Evolutionary conservation across 2,113 vertebrate species (phyloP).

Genomic region (Laterallus jamaicensis): DNA sequence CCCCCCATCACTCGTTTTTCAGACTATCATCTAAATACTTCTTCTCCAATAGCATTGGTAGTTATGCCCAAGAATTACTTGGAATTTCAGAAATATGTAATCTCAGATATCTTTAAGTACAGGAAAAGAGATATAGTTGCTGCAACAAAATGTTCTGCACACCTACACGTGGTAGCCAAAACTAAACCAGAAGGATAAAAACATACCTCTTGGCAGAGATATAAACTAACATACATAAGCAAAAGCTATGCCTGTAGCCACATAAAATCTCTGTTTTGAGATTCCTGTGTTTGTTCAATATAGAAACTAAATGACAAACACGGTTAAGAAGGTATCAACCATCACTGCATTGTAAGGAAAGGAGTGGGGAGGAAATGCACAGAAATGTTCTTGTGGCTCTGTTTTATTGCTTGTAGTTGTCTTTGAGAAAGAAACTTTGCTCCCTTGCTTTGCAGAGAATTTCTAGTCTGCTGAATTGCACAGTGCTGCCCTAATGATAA

Average conservation of each 20-base stretch:
- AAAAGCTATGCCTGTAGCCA: neutral
- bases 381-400: neutral
- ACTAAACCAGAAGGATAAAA: slow-evolving; percentile 35
- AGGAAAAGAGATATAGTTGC: neutral
- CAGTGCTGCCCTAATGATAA: neutral
- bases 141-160: neutral
- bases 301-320: neutral
- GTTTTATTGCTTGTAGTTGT: neutral
- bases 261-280: neutral
- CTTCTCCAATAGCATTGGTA: neutral
- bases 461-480: neutral
- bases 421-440: neutral
- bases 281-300: neutral
- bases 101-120: neutral
- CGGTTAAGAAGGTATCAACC: neutral
- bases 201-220: neutral
- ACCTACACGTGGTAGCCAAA: neutral
- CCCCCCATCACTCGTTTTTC: neutral
- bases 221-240: neutral
- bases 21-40: neutral
- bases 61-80: neutral
- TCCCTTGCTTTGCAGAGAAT: neutral
- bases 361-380: too few relatives aligned
- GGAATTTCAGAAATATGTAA: neutral
- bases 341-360: neutral